Conservation (phyloP, 2,888 invertebrate species). For the Orthosia gothica region DNA sequence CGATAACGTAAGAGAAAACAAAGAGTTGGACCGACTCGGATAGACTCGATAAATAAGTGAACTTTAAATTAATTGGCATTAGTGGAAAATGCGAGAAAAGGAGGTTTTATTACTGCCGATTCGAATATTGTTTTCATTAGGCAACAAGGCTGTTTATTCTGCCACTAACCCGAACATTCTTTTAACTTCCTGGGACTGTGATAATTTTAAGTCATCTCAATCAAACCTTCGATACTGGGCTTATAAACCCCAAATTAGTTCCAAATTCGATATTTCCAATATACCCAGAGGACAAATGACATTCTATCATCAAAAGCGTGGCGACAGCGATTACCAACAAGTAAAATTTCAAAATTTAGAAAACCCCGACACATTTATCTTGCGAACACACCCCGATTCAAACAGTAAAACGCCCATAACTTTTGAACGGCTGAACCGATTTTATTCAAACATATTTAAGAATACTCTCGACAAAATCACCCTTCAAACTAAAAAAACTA, state of each 20-base stretch:
- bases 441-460: too few species aligned
- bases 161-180: not conserved
- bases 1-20: slow-evolving; percentile 75
- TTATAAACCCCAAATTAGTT: not conserved
- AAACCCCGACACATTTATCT: too few species aligned
- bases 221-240: not conserved
- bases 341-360: too few species aligned
- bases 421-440: too few species aligned
- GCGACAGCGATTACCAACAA: too few species aligned
- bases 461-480: too few species aligned
- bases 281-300: too few species aligned
- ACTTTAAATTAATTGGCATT: slow-evolving; percentile 65
- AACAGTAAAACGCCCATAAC: too few species aligned
- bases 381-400: too few species aligned
- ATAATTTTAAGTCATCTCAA: not conserved
- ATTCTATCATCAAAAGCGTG: too few species aligned
- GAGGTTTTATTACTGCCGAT: slow-evolving; percentile 22
- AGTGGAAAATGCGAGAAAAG: slow-evolving; percentile 55
- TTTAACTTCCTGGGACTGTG: not conserved
- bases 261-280: too few species aligned
- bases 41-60: slow-evolving; percentile 64
- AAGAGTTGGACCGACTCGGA: slow-evolving; percentile 70
- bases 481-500: too few species aligned
- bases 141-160: not conserved
- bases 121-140: not conserved